Evolutionary conservation across 1,140 invertebrate species (phyloP), one percentile per base, ranked within the genome.

Genomic region (Pentalonia nigronervosa): DNA sequence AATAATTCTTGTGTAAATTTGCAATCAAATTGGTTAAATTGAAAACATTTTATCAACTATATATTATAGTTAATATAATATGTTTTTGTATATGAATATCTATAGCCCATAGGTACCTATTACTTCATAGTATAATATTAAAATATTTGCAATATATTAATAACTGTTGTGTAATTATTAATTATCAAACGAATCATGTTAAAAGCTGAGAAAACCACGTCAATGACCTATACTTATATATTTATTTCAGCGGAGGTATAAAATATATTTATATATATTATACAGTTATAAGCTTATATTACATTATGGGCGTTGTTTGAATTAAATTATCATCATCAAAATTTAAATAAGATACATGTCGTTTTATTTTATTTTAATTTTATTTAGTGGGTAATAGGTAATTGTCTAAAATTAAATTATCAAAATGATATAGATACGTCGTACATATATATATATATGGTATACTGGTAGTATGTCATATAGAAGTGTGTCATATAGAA

Each of bases 1-100:
- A 34, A 89, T 23, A 56, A 56, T 89, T 89, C 34, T 89, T 89
- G 50, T 89, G 50, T 89, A 36, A 56, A 56, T 56, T 36, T 56
- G 7, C 3, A 41, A 30, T n/a, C 34, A 56, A 0, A 86, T 41
- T 48, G n/a, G 48, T 89, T 36, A 6, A 56, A 41, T 41, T 56
- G 20, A 88, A 53, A 53, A 25, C 87, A 53, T 36, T 53, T 48
- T 34, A 17, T n/a, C 47, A 88, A 88, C 21, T 89, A 53, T 89
- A 23, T 25, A 88, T 36, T 89, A 14, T 86, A 48, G 45, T n/a
- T 23, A 2, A 14, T 48, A 87, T 86, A 2, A 86, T 87, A 11
- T 56, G 36, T 34, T 8, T 50, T 2, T 20, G 20, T 88, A 88
- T 36, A 53, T 36, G 48, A 53, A 53, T 53, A 53, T 21, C 50